Percentiles rank a stretch among this genome's conserved stretches.
Conservation (phyloP, 1,140 invertebrate genomes). For the Chionoecetes opilio region DNA sequence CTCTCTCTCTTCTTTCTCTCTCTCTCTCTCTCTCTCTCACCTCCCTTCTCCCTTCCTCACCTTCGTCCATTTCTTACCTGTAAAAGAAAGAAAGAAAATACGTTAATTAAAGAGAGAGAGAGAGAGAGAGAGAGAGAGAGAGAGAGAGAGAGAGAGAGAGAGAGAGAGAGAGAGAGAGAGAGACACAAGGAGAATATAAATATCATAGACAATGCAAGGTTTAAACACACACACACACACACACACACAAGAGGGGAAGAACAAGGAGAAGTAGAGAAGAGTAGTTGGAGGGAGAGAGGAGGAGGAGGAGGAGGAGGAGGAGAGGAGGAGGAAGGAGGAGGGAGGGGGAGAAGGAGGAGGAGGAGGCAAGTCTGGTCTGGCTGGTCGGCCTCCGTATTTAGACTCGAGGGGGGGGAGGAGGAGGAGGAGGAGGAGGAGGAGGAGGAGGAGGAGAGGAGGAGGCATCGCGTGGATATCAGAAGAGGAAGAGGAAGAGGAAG, state of each 20-base stretch:
- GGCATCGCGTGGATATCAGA: background rate
- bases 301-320: slow-evolving; percentile 13
- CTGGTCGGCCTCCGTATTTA: slow-evolving; percentile 1
- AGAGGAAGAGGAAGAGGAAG: background rate
- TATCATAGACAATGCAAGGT: slow-evolving; percentile 21
- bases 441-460: background rate
- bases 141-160: too few species aligned
- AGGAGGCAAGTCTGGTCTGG: slow-evolving; percentile 22
- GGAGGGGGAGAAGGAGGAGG: background rate
- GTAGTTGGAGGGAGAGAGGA: background rate
- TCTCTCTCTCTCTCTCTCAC: slow-evolving; percentile 4
- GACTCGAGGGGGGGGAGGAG: background rate
- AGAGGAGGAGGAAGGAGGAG: background rate
- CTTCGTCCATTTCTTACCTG: background rate
- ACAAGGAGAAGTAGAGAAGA: background rate
- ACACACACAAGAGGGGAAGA: background rate
- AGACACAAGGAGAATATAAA: background rate
- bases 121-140: too few species aligned
- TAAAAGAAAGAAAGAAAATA: background rate
- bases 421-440: background rate
- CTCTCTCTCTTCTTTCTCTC: background rate
- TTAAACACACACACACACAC: background rate
- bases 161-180: slow-evolving; percentile 14
- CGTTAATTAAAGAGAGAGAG: background rate
- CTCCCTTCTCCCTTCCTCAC: background rate